Base-by-base conservation (phyloP, 2,888 invertebrate genomes). In the Andrena flavipes region DNA sequence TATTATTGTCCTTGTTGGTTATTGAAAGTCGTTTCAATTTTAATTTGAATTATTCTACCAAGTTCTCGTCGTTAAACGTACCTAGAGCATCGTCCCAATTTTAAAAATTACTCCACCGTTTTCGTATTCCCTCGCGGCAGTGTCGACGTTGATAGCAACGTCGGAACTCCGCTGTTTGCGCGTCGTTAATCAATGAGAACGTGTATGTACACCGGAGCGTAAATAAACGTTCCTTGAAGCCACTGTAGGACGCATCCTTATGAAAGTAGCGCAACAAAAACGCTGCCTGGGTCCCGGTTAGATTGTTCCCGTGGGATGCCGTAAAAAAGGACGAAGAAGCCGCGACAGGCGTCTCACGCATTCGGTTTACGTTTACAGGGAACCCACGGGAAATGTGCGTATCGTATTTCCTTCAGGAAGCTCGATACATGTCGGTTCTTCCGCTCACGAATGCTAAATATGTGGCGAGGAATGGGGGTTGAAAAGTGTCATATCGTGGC, bases 301-400 rank as follows among this genome's bases (percentile, higher is more conserved):
- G 54, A 84, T 72, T 48, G 63, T 13, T 33, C 82, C 48, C 68
- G 75, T 7, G 82, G 62, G 80, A 74, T 26, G 70, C 20, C 48
- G 76, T 48, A 65, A 65, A 80, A 80, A 76, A 30, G 26, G 60
- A 23, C 56, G 77, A 76, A 65, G 76, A 75, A 74, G 33, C 75
- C 59, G 82, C 72, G 80, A 84, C 84, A 75, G 71, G 82, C 64
- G 70, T 76, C 30, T 51, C 80, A 59, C 81, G 83, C 83, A 76
- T 81, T 87, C 75, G 73, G 80, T 83, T 82, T 70, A 67, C 56
- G 56, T 84, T 84, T 81, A 81, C 70, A 78, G 71, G 5, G 54
- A 62, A 8, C 80, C 78, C 86, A 68, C 79, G 78, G 86, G 85
- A 86, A 87, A 86, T 85, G 79, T 75, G 77, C 72, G 81, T 81